These are phyloP conservation scores for Enteromius treurensis DNA, from an alignment of 2,797 vertebrate genomes.

Conservation along the genomic window DNA sequence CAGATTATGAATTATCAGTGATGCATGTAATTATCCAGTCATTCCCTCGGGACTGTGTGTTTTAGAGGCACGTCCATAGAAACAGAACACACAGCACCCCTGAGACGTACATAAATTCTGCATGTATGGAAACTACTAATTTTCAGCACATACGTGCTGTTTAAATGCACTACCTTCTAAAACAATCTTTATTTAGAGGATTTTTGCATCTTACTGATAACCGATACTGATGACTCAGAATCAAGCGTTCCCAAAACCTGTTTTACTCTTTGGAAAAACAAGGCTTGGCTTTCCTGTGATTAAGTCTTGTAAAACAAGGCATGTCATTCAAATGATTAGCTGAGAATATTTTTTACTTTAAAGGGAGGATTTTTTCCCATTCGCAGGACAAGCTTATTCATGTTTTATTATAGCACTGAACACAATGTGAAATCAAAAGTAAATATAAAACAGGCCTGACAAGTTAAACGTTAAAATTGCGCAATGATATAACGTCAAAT, in stretches of 20 bases:
- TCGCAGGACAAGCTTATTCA: background rate
- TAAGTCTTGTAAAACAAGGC: background rate
- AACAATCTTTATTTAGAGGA: background rate
- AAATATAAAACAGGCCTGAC: background rate
- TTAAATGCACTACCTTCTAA: background rate
- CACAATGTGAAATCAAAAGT: conserved; percentile 4
- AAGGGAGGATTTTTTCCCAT: background rate
- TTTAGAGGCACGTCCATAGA: conserved; percentile 71
- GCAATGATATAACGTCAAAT: background rate
- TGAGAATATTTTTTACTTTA: background rate
- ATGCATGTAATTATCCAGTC: conserved; percentile 18
- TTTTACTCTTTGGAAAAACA: conserved; percentile 24
- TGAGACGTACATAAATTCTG: conserved; percentile 21
- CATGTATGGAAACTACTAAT: background rate
- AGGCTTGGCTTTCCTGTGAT: conserved; percentile 27
- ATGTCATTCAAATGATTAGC: conserved; percentile 14
- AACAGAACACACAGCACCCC: conserved; percentile 56
- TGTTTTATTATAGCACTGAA: conserved; percentile 9
- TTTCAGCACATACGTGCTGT: background rate
- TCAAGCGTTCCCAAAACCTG: conserved; percentile 17
- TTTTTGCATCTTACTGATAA: background rate
- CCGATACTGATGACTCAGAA: conserved; percentile 31
- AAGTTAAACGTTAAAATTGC: background rate
- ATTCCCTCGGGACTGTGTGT: conserved; percentile 67
- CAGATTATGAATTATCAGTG: background rate